These are phyloP conservation scores for Teleogryllus occipitalis DNA, from an alignment of 1,140 invertebrate genomes.

Conservation along the genomic window DNA sequence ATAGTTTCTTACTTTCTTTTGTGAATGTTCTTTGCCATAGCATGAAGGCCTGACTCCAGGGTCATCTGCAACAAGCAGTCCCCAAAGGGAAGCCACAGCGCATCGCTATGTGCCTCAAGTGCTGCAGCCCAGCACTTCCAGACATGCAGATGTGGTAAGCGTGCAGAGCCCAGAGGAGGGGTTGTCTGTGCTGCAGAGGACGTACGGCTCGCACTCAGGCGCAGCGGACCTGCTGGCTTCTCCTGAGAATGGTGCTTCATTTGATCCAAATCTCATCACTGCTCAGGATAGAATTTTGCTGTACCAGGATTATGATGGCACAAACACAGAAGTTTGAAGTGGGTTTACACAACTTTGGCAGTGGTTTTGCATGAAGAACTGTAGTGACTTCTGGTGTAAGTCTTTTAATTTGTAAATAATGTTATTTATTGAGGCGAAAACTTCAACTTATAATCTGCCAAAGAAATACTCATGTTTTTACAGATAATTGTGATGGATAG, in stretches of 20 bases:
- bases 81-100: not conserved
- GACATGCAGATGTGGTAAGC: slow-evolving; percentile 7
- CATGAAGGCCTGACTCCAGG: not conserved
- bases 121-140: not conserved
- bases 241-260: not conserved
- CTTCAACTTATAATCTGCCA: not conserved
- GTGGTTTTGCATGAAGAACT: not conserved
- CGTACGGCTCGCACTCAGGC: slow-evolving; percentile 14
- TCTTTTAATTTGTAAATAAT: not conserved
- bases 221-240: not conserved
- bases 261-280: not conserved
- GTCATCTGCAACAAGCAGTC: slow-evolving; percentile 4
- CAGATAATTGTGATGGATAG: not conserved
- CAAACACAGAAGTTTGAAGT: slow-evolving; percentile 19
- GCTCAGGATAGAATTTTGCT: slow-evolving; percentile 10
- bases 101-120: slow-evolving; percentile 17
- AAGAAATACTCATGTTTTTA: not conserved
- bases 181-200: slow-evolving; percentile 17
- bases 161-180: slow-evolving; percentile 19
- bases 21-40: not conserved
- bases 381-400: not conserved
- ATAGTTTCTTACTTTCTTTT: not conserved
- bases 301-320: slow-evolving; percentile 22
- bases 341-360: not conserved
- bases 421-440: not conserved